These are phyloP conservation scores for Thera britannica DNA, from an alignment of 2,888 invertebrate genomes.

Conservation along the genomic window DNA sequence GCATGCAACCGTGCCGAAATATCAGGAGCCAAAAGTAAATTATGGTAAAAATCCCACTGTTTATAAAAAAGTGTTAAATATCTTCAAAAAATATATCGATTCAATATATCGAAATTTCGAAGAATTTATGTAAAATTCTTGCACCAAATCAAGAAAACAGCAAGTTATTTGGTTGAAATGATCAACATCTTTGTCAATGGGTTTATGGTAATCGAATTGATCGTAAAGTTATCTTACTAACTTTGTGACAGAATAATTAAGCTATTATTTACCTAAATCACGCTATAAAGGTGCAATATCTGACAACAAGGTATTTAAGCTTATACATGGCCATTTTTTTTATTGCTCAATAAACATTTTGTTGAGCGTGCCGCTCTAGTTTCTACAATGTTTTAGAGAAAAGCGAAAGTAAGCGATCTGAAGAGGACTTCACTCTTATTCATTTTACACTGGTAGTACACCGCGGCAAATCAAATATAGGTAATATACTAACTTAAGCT, in stretches of 20 bases:
- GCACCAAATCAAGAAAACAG: neutral
- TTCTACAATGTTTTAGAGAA: conserved; percentile 28
- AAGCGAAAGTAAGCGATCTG: conserved; percentile 34
- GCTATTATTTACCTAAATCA: conserved; percentile 29
- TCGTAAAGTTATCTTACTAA: conserved; percentile 28
- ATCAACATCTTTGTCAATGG: conserved; percentile 13
- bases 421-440: conserved; percentile 17
- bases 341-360: conserved; percentile 24
- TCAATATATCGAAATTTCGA: too few relatives aligned
- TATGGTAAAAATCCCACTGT: too few relatives aligned
- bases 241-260: conserved; percentile 21
- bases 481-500: too few relatives aligned
- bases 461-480: too few relatives aligned
- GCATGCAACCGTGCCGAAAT: too few relatives aligned
- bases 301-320: conserved; percentile 23
- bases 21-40: too few relatives aligned
- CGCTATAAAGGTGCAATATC: conserved; percentile 19
- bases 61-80: too few relatives aligned
- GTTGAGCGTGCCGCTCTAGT: conserved; percentile 18
- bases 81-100: too few relatives aligned
- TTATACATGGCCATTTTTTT: conserved; percentile 28
- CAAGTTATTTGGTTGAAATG: conserved; percentile 1
- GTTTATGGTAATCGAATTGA: conserved; percentile 28
- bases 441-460: neutral
- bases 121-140: too few relatives aligned